phyloP scores from a whole-genome alignment of 2,797 vertebrate species.

The Crax fasciolata region DNA sequence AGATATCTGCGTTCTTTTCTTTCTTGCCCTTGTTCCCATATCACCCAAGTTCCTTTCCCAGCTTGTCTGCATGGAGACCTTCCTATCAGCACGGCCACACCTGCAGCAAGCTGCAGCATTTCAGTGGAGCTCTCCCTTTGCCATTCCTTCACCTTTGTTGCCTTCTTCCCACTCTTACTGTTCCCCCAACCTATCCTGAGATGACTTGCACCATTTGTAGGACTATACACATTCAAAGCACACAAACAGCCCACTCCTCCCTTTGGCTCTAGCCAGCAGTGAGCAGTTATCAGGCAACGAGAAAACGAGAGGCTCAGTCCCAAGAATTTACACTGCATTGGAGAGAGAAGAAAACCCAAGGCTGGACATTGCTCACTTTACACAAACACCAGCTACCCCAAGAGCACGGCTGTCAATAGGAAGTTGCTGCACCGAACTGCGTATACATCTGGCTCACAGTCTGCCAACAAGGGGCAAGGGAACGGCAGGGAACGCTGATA shows the following conservation, averaged over 20 bases:
- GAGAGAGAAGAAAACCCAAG: background rate
- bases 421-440: background rate
- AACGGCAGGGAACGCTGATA: background rate
- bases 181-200: background rate
- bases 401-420: background rate
- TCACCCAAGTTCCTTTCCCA: background rate
- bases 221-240: background rate
- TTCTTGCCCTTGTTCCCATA: background rate
- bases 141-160: background rate
- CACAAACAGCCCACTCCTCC: background rate
- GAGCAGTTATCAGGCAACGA: background rate
- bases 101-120: background rate
- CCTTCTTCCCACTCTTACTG: background rate
- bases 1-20: rapidly evolving
- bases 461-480: background rate
- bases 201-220: rapidly evolving
- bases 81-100: rapidly evolving
- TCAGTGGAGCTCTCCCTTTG: background rate
- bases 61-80: too few relatives aligned
- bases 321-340: background rate
- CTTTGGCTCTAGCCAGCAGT: background rate
- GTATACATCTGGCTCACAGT: background rate
- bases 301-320: background rate
- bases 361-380: background rate
- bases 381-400: background rate